A percentile compares a stretch with the other conserved stretches of the same genome.
These are phyloP conservation scores for Cerastis rubricosa DNA, from an alignment of 2,888 invertebrate genomes.

Conservation along the genomic window DNA sequence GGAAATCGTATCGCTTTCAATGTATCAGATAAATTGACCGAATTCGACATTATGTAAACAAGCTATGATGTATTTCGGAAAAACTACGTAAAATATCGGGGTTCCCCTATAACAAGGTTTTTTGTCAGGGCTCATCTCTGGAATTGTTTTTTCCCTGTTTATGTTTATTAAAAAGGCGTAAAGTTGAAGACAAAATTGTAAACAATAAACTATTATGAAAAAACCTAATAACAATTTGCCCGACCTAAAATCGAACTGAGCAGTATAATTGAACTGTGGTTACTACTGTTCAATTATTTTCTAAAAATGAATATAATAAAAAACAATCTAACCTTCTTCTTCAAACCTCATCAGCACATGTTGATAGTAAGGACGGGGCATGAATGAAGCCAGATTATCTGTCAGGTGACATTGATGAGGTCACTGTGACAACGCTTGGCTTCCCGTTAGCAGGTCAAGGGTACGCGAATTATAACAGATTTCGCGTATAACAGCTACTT, in stretches of 20 bases:
- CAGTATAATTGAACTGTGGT: too few species aligned
- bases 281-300: neutral
- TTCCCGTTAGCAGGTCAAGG: constrained; percentile 29
- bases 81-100: neutral
- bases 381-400: constrained; percentile 12
- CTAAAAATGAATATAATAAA: neutral
- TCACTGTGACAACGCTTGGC: constrained; percentile 6
- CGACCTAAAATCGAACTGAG: neutral
- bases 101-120: neutral
- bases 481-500: neutral
- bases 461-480: neutral
- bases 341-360: neutral
- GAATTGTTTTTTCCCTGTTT: neutral
- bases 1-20: constrained; percentile 49
- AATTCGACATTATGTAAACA: constrained; percentile 35
- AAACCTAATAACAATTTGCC: neutral
- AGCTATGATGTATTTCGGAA: constrained; percentile 14
- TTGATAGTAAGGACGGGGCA: neutral
- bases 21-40: constrained; percentile 30
- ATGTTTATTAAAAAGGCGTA: neutral
- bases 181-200: neutral
- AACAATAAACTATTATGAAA: neutral
- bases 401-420: constrained; percentile 3
- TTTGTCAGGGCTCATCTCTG: neutral
- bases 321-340: neutral